A percentile compares a stretch with the other conserved stretches of the same genome.
phyloP scores from a whole-genome alignment of 1,140 invertebrate genomes.

The Uloborus diversus region DNA sequence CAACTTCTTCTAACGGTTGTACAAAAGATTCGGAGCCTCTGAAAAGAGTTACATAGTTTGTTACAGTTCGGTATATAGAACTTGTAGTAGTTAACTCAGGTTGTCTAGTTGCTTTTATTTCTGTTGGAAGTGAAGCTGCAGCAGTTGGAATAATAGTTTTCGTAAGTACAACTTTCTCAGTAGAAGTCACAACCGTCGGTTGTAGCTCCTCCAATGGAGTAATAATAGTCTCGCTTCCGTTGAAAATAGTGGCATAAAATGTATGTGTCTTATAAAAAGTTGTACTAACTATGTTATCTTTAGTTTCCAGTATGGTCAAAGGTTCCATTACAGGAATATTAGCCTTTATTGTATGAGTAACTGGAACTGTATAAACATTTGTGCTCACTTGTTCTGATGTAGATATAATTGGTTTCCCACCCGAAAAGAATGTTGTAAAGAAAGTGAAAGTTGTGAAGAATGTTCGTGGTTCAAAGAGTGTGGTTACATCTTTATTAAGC shows the following conservation, averaged over 20 bases:
- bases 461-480: slow-evolving; percentile 57
- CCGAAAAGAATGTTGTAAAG: slow-evolving; percentile 87
- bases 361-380: slow-evolving; percentile 58
- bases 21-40: slow-evolving; percentile 80
- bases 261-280: slow-evolving; percentile 59
- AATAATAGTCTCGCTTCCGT: slow-evolving; percentile 58
- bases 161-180: slow-evolving; percentile 56
- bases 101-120: neutral
- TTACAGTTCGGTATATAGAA: slow-evolving; percentile 64
- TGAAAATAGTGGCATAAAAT: slow-evolving; percentile 61
- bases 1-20: slow-evolving; percentile 81
- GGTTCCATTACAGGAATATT: slow-evolving; percentile 14
- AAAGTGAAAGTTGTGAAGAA: slow-evolving; percentile 72
- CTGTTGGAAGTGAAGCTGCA: neutral
- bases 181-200: slow-evolving; percentile 58
- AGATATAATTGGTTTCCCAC: slow-evolving; percentile 78
- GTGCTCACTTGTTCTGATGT: slow-evolving; percentile 81
- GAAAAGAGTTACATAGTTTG: slow-evolving; percentile 88
- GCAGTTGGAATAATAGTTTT: slow-evolving; percentile 52
- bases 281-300: slow-evolving; percentile 52
- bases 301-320: slow-evolving; percentile 58
- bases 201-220: slow-evolving; percentile 60
- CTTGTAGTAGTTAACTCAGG: neutral
- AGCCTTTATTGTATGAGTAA: neutral
- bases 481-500: slow-evolving; percentile 51